Conservation (phyloP, 2,888 invertebrate species). For the Seira sanloemensis region DNA sequence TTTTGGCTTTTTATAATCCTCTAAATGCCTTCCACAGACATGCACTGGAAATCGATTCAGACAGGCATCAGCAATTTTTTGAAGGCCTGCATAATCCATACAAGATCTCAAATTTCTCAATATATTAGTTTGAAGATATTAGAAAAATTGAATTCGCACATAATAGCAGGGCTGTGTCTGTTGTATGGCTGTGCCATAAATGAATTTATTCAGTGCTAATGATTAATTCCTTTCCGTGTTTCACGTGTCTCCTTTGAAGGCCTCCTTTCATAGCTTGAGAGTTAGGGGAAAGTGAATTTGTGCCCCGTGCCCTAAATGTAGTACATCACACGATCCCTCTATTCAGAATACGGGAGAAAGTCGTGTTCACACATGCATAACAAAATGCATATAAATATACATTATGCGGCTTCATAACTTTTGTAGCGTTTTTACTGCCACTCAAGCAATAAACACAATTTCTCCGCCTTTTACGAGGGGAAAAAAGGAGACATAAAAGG, state of each 20-base stretch:
- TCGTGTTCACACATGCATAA: background rate
- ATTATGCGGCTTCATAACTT: background rate
- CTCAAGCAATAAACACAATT: background rate
- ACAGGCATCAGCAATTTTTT: too few relatives aligned
- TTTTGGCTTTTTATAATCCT: too few relatives aligned
- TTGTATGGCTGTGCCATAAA: too few relatives aligned
- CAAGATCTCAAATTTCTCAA: too few relatives aligned
- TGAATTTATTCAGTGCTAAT: too few relatives aligned
- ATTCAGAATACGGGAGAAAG: background rate
- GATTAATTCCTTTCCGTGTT: too few relatives aligned
- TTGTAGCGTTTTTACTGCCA: background rate
- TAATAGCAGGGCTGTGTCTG: too few relatives aligned
- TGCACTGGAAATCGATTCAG: too few relatives aligned
- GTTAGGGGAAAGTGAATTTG: background rate
- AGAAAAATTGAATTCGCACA: too few relatives aligned
- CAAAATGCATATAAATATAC: background rate
- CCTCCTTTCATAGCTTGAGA: background rate
- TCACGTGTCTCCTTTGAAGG: background rate
- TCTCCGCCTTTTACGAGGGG: background rate
- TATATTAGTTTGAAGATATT: too few relatives aligned
- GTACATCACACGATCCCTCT: background rate
- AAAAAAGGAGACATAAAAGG: background rate
- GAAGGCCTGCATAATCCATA: too few relatives aligned
- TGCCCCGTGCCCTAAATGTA: background rate
- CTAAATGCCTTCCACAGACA: too few relatives aligned